A percentile compares a stretch with the other conserved stretches of the same genome.
Evolutionary conservation across 2,113 vertebrate genomes (phyloP).

Genomic region (Pyrgilauda ruficollis): DNA sequence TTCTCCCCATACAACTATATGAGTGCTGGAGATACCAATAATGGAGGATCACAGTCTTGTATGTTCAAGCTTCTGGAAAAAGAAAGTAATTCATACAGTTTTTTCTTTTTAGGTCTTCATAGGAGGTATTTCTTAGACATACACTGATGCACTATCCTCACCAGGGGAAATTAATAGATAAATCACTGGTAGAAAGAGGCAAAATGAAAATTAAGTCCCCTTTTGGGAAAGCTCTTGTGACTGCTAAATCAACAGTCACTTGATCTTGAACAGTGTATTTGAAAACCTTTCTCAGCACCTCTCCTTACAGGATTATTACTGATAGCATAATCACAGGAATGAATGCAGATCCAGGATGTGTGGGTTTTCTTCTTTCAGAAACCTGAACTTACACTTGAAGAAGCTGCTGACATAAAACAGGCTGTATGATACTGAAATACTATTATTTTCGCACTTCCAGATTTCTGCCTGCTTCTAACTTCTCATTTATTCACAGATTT

Average conservation of each 20-base stretch:
- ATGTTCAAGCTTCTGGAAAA: slow-evolving; percentile 35
- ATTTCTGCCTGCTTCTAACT: neutral
- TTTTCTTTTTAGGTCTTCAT: neutral
- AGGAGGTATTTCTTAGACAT: neutral
- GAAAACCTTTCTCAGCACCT: neutral
- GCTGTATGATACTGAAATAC: neutral
- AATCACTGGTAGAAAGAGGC: neutral
- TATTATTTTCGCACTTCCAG: neutral
- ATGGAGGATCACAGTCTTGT: neutral
- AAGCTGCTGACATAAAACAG: neutral
- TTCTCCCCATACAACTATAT: neutral
- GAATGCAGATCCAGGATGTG: neutral
- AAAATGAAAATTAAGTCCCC: neutral
- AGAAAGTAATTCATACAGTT: neutral
- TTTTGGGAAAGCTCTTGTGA: neutral
- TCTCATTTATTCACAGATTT: neutral
- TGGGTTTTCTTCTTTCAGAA: slow-evolving; percentile 14
- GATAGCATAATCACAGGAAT: neutral
- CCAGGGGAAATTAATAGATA: neutral
- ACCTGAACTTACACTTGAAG: neutral
- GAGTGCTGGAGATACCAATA: neutral
- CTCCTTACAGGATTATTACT: neutral
- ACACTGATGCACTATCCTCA: neutral
- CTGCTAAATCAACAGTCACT: neutral
- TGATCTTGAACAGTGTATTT: neutral